Base-by-base conservation (phyloP, 2,113 vertebrate genomes). In the Platysteira castanea region DNA sequence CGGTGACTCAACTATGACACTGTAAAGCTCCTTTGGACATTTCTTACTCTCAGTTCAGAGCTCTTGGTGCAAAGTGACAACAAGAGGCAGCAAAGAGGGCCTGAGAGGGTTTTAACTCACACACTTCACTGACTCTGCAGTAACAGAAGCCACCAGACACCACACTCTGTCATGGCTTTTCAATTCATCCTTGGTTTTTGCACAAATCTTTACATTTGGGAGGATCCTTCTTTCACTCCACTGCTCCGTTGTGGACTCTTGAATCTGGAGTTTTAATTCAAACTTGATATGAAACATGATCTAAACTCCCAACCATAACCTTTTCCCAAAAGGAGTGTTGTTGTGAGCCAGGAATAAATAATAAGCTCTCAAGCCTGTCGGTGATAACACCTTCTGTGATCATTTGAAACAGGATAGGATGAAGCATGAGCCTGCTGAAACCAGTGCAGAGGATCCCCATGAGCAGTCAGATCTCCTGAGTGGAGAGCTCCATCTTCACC, bases 141-240 rank as follows among this genome's bases (percentile, higher is more conserved):
- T 1, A 5, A 6, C 33, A 84, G 52, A 57, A 74, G 39, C 30
- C 47, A 75, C 28, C 39, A 75, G 64, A 11, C 15, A 49, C n/a
- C 27, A 17, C 5, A 0, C 0, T 56, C 41, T 77, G 18, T 13
- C 54, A 28, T 46, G 37, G 23, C 9, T 74, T 74, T 77, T 63
- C 26, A 47, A 6, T 35, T 63, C 11, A 27, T 37, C 23, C 37
- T 57, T 37, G 3, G 1, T 6, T 65, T 86, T 71, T 41, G 5
- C 21, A 26, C 11, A 60, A 12, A 47, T 28, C 3, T 28, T 67
- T 2, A 1, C 7, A 26, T 63, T 33, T 21, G 26, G 26, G 23
- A 35, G 18, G 17, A 59, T 3, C 1, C 5, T 60, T 22, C 28
- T 56, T 57, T 46, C 7, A 0, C 31, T 67, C n/a, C 21, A 1